Evolutionary conservation across 2,888 invertebrate genomes (phyloP).

Genomic region (Pseudococcus longispinus): DNA sequence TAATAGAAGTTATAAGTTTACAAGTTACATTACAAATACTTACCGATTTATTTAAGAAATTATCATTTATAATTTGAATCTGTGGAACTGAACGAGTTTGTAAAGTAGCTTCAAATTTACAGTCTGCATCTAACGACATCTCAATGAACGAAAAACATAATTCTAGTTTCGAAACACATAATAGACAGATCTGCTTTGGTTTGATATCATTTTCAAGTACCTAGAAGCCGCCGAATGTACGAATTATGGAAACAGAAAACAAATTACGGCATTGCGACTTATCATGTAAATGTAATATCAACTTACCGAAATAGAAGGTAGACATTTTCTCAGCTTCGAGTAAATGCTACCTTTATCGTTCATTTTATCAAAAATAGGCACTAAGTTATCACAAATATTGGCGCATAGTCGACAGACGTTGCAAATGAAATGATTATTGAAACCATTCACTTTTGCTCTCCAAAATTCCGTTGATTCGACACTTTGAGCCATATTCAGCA

Average conservation of each 20-base stretch:
- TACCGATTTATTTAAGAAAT: neutral
- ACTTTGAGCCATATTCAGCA: conserved; percentile 18
- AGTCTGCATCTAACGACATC: conserved; percentile 62
- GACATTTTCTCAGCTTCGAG: conserved; percentile 63
- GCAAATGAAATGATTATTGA: conserved; percentile 26
- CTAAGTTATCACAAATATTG: conserved; percentile 61
- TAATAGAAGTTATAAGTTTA: neutral
- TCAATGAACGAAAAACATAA: conserved; percentile 63
- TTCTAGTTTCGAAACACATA: conserved; percentile 63
- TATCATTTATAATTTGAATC: conserved; percentile 47
- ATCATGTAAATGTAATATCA: neutral
- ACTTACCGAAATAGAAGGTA: conserved; percentile 62
- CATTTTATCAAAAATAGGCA: conserved; percentile 62
- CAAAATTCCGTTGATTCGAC: conserved; percentile 23
- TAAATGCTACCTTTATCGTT: conserved; percentile 61
- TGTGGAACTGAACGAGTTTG: conserved; percentile 57
- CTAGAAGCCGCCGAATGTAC: conserved; percentile 60
- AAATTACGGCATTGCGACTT: neutral
- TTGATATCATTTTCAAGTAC: conserved; percentile 63
- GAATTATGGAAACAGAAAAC: conserved; percentile 12
- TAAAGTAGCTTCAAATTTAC: conserved; percentile 62
- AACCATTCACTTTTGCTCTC: conserved; percentile 19
- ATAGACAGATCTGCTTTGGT: conserved; percentile 63
- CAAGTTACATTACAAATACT: neutral
- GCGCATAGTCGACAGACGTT: conserved; percentile 61